These are phyloP conservation scores for Cosmia pyralina DNA, from an alignment of 2,888 invertebrate species.

Conservation along the genomic window DNA sequence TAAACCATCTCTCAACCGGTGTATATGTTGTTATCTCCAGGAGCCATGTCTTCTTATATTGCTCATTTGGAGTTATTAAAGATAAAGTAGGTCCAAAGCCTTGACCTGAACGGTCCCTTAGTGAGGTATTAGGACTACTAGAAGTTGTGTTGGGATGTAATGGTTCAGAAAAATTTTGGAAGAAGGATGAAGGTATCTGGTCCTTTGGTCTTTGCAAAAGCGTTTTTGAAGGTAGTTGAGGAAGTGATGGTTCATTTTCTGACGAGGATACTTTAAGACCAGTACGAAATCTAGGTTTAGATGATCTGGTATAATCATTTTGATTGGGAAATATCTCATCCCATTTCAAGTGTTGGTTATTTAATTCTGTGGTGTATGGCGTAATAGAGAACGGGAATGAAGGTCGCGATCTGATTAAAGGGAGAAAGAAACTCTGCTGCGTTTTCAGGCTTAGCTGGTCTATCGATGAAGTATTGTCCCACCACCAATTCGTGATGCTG, in stretches of 20 bases:
- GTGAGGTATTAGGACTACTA: neutral
- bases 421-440: too few species aligned
- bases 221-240: neutral
- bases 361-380: slow-evolving; percentile 5
- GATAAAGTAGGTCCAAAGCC: too few species aligned
- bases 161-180: accelerated
- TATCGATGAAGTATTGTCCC: neutral
- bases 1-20: slow-evolving; percentile 15
- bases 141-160: too few species aligned
- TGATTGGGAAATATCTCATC: neutral
- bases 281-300: neutral
- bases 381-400: neutral
- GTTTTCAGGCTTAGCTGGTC: neutral
- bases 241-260: accelerated
- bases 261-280: neutral
- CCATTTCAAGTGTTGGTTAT: slow-evolving; percentile 1
- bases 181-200: neutral
- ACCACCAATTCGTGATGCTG: neutral
- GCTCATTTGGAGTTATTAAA: neutral
- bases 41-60: neutral
- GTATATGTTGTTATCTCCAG: slow-evolving; percentile 4
- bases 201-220: too few species aligned
- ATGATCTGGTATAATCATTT: neutral
- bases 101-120: neutral
- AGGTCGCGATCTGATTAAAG: neutral